A percentile compares a stretch with the other conserved stretches of the same genome.
Evolutionary conservation across 1,140 invertebrate species (phyloP).

Genomic region (Drosophila trapezifrons): DNA sequence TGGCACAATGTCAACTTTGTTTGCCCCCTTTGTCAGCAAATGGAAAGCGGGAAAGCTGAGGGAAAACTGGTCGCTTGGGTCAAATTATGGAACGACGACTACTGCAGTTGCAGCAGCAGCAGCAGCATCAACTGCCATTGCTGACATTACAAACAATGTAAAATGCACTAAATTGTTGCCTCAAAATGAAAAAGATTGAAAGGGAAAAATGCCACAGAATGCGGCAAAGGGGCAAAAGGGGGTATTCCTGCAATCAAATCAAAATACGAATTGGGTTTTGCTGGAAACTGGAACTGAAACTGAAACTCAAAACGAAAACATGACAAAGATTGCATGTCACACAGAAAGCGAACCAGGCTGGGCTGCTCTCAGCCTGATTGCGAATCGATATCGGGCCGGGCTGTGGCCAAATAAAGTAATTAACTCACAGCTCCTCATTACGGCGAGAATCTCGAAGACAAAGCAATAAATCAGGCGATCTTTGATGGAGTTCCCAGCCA

Average conservation of each 20-base stretch:
- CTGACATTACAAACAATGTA: constrained; percentile 73
- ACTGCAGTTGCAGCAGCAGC: constrained; percentile 16
- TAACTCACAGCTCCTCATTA: constrained; percentile 51
- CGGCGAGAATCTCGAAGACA: constrained; percentile 36
- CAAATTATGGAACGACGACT: constrained; percentile 52
- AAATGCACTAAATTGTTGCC: constrained; percentile 68
- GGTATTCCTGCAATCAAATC: constrained; percentile 68
- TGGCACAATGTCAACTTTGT: constrained; percentile 69
- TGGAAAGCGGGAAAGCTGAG: not conserved
- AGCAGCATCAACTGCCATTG: constrained; percentile 38
- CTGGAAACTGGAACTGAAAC: constrained; percentile 23
- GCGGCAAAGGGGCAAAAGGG: too few species aligned
- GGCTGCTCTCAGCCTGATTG: constrained; percentile 67
- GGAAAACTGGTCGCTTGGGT: constrained; percentile 40
- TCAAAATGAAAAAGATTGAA: constrained; percentile 39
- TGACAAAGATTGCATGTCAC: constrained; percentile 50
- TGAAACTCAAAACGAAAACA: constrained; percentile 65
- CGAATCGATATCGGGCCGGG: constrained; percentile 58
- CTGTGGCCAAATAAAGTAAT: constrained; percentile 49
- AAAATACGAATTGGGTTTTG: constrained; percentile 66
- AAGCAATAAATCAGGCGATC: constrained; percentile 58
- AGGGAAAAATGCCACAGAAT: constrained; percentile 8
- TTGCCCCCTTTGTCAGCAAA: constrained; percentile 46
- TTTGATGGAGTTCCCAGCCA: constrained; percentile 38
- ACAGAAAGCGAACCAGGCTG: constrained; percentile 33